Evolutionary conservation across 1,140 invertebrate species (phyloP), one percentile per base, ranked within the genome.

Genomic region (Asobara japonica): DNA sequence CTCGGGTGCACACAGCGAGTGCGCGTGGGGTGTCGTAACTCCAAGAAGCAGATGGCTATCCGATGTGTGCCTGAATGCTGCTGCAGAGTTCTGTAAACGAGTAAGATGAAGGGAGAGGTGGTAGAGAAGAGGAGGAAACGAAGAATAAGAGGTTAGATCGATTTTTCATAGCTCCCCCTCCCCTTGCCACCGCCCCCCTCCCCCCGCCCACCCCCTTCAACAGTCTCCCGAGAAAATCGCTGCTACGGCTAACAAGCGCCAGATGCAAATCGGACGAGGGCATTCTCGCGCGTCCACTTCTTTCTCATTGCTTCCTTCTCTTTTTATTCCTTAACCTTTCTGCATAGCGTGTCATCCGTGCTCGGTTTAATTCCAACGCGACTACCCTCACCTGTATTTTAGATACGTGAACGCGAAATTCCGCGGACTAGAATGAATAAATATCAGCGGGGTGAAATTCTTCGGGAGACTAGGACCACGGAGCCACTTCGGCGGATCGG

Each of bases 181-280:
- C 7, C 22, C 22, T 22, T 25, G 18, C 4, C 16, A 18, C 11
- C 20, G 3, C 18, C 45, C 3, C 45, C 20, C 45, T 11, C 16
- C 18, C 18, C 20, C 45, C 18, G 6, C 20, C 18, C 45, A 51
- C 18, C 45, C 7, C 22, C 13, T 27, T 7, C 20, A n/a, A n/a
- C n/a, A n/a, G n/a, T 56, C 3, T 1, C 51, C 20, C 5, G 29
- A 60, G 68, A 61, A 74, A 67, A 66, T 70, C 64, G 68, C 13
- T 69, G 60, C 51, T 67, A 65, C 22, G 73, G 41, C 78, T 82
- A 83, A 83, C 81, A 82, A 82, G 81, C 81, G 76, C 77, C 80
- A 82, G 81, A 83, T 82, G 80, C 81, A 80, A 83, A 83, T 83
- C 80, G 73, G 71, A 73, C 60, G 72, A 76, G 75, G 60, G 72